Base-by-base conservation (phyloP, 2,113 vertebrate species). In the Seriola rivoliana region DNA sequence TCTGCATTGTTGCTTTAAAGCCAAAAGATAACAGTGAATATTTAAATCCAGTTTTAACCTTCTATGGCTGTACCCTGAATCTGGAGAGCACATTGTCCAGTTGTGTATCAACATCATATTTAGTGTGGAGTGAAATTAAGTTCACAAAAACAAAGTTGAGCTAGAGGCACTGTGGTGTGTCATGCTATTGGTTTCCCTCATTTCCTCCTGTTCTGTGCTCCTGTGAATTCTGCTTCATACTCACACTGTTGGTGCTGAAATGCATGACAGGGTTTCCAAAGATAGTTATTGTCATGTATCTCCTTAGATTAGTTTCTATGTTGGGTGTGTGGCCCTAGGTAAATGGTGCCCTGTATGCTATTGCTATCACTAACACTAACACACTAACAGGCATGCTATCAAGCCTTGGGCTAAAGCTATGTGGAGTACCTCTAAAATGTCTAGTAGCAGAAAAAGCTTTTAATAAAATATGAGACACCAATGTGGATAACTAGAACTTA, bases 1-100 rank as follows among this genome's bases (percentile, higher is more conserved):
- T 68, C 36, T 70, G 57, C 55, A 85, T 88, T 85, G 69, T 76
- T 85, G 69, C 67, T 62, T 16, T 48, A 63, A 76, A 73, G 14
- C 64, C 74, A 68, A 85, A 82, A 79, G 71, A 71, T 74, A 75
- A 62, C 54, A 63, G 29, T 29, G 52, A 69, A 67, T 75, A 73
- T 88, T 77, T 76, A 23, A 44, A 70, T 62, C 10, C 1, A 2
- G 42, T 40, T 82, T 44, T 54, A 72, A 64, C 73, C 32, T 19
- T 75, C 13, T 55, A 40, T 54, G 8, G 69, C 50, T 71, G 16
- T 1, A 62, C 16, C 6, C 7, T 54, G 23, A 57, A 23, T 34
- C 46, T 42, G 46, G 8, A 73, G 5, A 74, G 0, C 14, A 32
- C 29, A 42, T 29, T 42, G 50, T 44, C 13, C 19, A 8, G 14